Conservation (phyloP, 2,113 vertebrate species). For the Raphicerus campestris region DNA sequence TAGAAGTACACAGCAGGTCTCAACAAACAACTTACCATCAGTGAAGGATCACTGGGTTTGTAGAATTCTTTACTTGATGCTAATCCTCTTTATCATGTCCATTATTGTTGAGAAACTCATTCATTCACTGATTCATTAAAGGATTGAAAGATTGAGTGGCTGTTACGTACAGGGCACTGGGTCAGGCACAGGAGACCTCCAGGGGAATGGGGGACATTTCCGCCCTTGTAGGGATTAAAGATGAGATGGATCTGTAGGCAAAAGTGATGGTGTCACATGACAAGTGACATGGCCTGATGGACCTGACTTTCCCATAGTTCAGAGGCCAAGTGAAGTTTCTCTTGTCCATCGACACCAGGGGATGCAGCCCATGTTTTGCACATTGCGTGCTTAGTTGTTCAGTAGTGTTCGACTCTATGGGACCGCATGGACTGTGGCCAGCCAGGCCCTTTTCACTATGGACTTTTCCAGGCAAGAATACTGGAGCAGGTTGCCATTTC, state of each 20-base stretch:
- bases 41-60: background rate
- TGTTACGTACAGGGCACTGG: too few relatives aligned
- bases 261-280: background rate
- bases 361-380: background rate
- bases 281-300: rapidly evolving
- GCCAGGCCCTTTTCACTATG: background rate
- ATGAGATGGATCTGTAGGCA: background rate
- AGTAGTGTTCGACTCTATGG: rapidly evolving
- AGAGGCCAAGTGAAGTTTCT: background rate
- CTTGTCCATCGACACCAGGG: background rate
- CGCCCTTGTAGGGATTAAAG: background rate
- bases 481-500: background rate
- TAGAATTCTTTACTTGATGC: background rate
- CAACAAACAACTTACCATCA: background rate
- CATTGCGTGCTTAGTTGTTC: background rate
- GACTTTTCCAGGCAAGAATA: background rate
- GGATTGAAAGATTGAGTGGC: background rate
- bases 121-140: background rate
- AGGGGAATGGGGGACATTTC: background rate
- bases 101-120: background rate
- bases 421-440: background rate
- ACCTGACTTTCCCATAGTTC: background rate
- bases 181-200: background rate
- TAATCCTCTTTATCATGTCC: background rate
- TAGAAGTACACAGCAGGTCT: background rate